Evolutionary conservation across 2,888 invertebrate genomes (phyloP), one percentile per base, ranked within the genome.

Genomic region (Eucera pruinosa): DNA sequence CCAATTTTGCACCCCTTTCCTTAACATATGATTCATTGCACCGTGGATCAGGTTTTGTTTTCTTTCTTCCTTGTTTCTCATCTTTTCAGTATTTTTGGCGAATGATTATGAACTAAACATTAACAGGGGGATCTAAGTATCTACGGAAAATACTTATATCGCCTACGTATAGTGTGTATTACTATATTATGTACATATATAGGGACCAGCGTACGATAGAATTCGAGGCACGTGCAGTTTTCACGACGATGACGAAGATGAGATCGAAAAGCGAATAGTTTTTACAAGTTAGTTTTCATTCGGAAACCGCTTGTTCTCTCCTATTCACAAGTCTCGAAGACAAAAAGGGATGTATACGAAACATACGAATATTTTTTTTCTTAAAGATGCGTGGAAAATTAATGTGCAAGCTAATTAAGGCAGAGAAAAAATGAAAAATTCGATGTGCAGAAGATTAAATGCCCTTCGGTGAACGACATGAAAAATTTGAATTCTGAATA

Each of bases 201-300:
- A 65, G 54, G 52, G 60, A 67, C 41, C 60, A 61, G 54, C 52
- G 78, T 68, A 67, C 78, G 61, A 72, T 65, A 78, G 75, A 65
- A 69, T 75, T 70, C 71, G 83, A 83, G 83, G 76, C 83, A 83
- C 81, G 83, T 72, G 70, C 75, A 75, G 48, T 67, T 65, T 62
- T 54, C 65, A 69, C 69, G 77, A 69, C 30, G 69, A 57, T 50
- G 47, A 64, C 41, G 58, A 64, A 43, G 69, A 76, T 45, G 47
- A 55, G 75, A 75, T 67, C 66, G 61, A 61, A 55, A 47, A 43
- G 52, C 45, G 73, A 45, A 25, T 9, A 43, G n/a, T 57, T 20
- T 52, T 57, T n/a, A 20, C 18, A 23, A 33, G 39, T 65, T 43
- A 9, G 20, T n/a, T 18, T 27, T 33, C 25, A 18, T 25, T 30